Conservation (phyloP, 23 tunicate genomes). For the Styela clava region DNA sequence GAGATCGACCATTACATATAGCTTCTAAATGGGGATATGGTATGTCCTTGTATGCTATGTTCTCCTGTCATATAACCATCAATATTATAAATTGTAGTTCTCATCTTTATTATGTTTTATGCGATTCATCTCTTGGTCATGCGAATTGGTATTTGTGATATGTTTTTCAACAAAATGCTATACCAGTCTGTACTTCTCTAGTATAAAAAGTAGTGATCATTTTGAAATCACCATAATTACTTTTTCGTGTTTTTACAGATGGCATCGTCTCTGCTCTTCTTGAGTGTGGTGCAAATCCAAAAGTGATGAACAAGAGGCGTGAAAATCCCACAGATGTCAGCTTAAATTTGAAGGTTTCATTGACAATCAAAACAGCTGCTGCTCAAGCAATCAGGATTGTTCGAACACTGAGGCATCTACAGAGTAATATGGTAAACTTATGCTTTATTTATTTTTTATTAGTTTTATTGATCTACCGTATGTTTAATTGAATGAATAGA, state of each 20-base stretch:
- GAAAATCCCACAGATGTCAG: conserved; percentile 55
- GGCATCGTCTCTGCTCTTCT: conserved; percentile 60
- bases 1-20: conserved; percentile 78
- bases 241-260: conserved; percentile 37
- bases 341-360: conserved; percentile 34
- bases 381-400: conserved; percentile 25
- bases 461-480: too few species aligned
- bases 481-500: too few species aligned
- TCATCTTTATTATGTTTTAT: too few species aligned
- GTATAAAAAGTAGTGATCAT: too few species aligned
- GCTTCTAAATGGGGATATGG: conserved; percentile 93
- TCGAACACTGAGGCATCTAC: conserved; percentile 32
- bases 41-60: conserved; percentile 24
- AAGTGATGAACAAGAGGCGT: conserved; percentile 36
- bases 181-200: too few species aligned
- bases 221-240: too few species aligned
- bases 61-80: too few species aligned
- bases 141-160: too few species aligned
- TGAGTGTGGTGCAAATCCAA: conserved; percentile 72
- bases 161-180: too few species aligned
- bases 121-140: too few species aligned
- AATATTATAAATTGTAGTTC: too few species aligned
- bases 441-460: neutral
- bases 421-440: neutral
- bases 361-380: conserved; percentile 28